Conservation (phyloP, 2,113 vertebrate genomes). For the Catharus bicknelli region DNA sequence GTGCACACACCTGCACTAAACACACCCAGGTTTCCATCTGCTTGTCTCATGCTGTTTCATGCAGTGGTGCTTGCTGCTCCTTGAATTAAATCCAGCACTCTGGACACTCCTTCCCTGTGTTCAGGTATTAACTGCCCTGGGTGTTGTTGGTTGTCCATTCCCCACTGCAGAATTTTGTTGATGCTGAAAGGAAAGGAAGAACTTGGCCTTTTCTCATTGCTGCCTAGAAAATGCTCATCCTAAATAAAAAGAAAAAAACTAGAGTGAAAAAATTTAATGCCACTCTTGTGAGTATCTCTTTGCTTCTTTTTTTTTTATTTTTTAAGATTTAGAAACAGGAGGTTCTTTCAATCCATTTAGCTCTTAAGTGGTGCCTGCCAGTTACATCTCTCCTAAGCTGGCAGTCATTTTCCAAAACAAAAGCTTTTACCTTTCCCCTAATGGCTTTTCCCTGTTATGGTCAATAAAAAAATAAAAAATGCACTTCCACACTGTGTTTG, state of each 20-base stretch:
- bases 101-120: background rate
- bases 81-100: background rate
- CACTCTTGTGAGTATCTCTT: accelerated
- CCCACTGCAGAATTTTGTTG: background rate
- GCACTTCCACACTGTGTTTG: background rate
- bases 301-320: background rate
- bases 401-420: slow-evolving; percentile 13
- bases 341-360: background rate
- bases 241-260: background rate
- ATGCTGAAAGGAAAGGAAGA: background rate
- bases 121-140: background rate
- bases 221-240: background rate
- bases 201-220: background rate
- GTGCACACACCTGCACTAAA: background rate
- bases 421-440: slow-evolving; percentile 29
- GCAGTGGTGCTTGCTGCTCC: background rate
- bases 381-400: background rate
- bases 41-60: background rate
- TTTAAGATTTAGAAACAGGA: background rate
- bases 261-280: background rate
- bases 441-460: background rate
- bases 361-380: background rate
- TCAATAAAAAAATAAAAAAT: background rate
- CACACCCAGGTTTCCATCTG: accelerated
- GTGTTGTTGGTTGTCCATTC: accelerated